Base-by-base conservation (phyloP, 2,888 invertebrate genomes). In the Amblyjoppa fuscipennis region DNA sequence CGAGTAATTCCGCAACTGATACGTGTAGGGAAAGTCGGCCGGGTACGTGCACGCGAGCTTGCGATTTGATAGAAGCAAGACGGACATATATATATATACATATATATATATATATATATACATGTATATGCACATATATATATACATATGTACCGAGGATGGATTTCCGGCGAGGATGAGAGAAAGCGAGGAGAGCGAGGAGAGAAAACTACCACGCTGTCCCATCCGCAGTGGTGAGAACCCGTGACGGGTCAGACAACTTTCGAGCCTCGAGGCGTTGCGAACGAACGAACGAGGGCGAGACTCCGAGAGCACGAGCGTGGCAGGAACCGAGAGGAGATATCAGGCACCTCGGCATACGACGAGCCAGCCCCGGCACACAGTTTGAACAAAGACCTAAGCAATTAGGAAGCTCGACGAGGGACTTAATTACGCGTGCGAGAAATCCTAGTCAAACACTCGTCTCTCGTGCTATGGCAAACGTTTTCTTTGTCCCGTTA, bases 321-420 rank as follows among this genome's bases (percentile, higher is more conserved):
- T 31, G 53, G 16, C 64, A 76, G 49, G 34, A 76, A 49, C 56
- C 45, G 45, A 45, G 45, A 45, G 34, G 34, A 66, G 51, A 31
- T 34, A 51, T 51, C 64, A 51, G 38, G 16, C 64, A 38, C 66
- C 51, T 64, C 64, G 64, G 5, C 16, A n/a, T 25, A 20, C 49
- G 61, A 34, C 31, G 31, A 64, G 28, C 38, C 16, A 71, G 51
- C 53, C n/a, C 61, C 53, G 56, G 45, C 38, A 56, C 73, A 41
- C 70, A 69, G 51, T 76, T 77, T 74, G 41, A 74, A 77, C 73
- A 77, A 84, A 84, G 68, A 73, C 61, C 28, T 53, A 77, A 84
- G 73, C 81, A 81, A 84, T 84, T 84, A 81, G 77, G 77, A 77
- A 77, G 59, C 81, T 77, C 61, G 77, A 61, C 71, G 38, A 81